These are phyloP conservation scores for Excalfactoria chinensis DNA, from an alignment of 2,113 vertebrate species.

Conservation along the genomic window DNA sequence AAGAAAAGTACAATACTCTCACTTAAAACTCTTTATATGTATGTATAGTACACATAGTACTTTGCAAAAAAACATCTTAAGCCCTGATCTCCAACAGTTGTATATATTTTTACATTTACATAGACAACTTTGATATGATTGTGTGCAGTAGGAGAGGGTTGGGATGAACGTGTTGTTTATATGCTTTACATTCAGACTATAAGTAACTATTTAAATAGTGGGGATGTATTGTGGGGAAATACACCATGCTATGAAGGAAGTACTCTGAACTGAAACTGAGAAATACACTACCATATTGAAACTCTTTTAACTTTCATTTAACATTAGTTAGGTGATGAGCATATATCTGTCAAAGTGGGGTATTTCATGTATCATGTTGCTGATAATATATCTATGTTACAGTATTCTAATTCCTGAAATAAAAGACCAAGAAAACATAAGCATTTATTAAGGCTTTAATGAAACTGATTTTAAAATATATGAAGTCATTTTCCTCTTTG, in stretches of 20 bases:
- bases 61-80: constrained; percentile 33
- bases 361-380: not conserved
- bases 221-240: not conserved
- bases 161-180: not conserved
- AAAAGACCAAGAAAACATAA: not conserved
- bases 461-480: constrained; percentile 6
- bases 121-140: not conserved
- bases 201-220: constrained; percentile 17
- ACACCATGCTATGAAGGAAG: not conserved
- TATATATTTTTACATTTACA: not conserved
- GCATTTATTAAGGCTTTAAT: not conserved
- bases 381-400: not conserved
- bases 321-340: not conserved
- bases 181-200: not conserved
- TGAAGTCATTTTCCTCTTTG: not conserved
- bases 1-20: constrained; percentile 40
- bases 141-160: not conserved
- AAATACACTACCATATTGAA: not conserved
- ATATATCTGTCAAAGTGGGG: not conserved
- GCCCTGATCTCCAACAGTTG: not conserved
- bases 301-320: not conserved
- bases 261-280: not conserved
- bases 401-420: not conserved
- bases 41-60: constrained; percentile 27
- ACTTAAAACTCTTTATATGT: constrained; percentile 52